These are phyloP conservation scores for Pardalotus punctatus DNA, from an alignment of 2,113 vertebrate species.

Conservation along the genomic window DNA sequence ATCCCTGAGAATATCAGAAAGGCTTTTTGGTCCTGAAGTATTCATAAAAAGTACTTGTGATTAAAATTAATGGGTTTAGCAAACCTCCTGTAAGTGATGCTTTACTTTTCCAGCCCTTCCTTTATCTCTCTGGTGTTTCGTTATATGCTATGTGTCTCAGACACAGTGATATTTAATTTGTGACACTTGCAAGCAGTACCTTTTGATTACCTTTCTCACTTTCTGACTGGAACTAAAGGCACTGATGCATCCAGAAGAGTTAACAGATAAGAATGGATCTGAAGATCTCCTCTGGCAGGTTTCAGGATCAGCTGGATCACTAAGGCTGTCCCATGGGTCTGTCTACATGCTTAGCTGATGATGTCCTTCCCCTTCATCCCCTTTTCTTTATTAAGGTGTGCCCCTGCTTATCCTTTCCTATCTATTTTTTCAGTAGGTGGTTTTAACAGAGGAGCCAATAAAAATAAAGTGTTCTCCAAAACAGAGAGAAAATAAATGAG, in stretches of 20 bases:
- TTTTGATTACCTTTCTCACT: not conserved
- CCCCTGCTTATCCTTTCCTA: not conserved
- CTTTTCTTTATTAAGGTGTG: not conserved
- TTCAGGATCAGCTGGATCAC: not conserved
- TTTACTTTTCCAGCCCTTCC: not conserved
- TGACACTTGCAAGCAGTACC: not conserved
- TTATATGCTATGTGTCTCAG: not conserved
- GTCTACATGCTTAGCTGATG: not conserved
- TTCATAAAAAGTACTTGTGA: not conserved
- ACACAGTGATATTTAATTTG: not conserved
- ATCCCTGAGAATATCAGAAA: not conserved
- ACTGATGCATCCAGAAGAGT: not conserved
- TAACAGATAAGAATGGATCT: not conserved
- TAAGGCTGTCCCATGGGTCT: not conserved
- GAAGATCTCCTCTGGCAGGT: not conserved
- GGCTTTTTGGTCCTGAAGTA: not conserved
- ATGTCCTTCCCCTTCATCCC: not conserved
- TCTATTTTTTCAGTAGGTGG: not conserved
- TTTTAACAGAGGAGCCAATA: not conserved
- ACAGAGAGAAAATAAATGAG: not conserved
- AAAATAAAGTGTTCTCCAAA: not conserved
- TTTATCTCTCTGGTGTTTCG: accelerated
- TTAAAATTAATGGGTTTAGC: not conserved
- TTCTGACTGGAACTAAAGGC: not conserved
- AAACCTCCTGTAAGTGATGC: accelerated